Evolutionary conservation across 2,113 vertebrate species (phyloP), one percentile per base, ranked within the genome.

Genomic region (Egretta garzetta): DNA sequence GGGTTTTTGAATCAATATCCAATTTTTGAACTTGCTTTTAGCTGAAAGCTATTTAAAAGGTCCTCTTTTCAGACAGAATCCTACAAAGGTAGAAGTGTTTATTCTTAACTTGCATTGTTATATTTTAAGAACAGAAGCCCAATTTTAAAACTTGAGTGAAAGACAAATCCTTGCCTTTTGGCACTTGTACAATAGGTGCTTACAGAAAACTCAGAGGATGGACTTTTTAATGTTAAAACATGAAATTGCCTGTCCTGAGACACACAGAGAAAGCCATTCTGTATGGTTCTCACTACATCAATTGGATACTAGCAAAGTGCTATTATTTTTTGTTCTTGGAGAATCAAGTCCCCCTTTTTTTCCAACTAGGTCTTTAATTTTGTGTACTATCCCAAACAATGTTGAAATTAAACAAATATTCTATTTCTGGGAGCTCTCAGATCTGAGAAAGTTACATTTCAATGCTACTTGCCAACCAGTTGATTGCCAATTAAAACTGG

Each of bases 1-100:
- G 64, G 50, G 52, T 24, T 87, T 97, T 89, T 96, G 73, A 96
- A 95, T 92, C 95, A 92, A 95, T 83, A 90, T 35, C 52, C 18
- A 67, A 45, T 90, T 95, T 95, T 90, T 96, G 70, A 94, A 94
- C 75, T 92, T 88, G 11, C 63, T 93, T 91, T 93, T 83, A 26
- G 60, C 73, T 90, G 87, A 97, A 95, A 93, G 58, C 21, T 85
- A 41, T 87, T 96, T 97, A 68, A 94, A 91, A 73, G 45, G 23
- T 66, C 30, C 17, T 79, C 39, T 93, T 82, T 91, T 95, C 84
- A 90, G 75, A 93, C 93, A 89, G 22, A 10, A 55, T 37, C 58
- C 33, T 70, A 76, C 49, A 90, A 92, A 94, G 56, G 45, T n/a
- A 91, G 32, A 85, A 79, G 30, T 82, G 58, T 91, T 94, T 96